These are phyloP conservation scores for Alentia gelatinosa DNA, from an alignment of 2,888 invertebrate species.

Conservation along the genomic window DNA sequence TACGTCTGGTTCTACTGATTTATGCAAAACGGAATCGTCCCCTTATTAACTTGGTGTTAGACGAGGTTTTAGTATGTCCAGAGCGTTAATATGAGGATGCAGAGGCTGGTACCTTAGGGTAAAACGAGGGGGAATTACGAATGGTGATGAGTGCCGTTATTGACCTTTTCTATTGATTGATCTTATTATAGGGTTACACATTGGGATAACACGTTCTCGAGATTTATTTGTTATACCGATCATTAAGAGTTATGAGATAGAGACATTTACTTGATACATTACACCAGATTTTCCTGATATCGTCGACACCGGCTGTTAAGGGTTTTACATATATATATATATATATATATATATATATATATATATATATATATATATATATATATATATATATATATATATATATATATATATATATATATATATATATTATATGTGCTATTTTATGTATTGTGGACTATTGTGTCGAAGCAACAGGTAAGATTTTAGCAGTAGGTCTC, in stretches of 20 bases:
- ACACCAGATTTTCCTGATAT: neutral
- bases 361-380: no score
- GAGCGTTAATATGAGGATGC: neutral
- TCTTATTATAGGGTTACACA: neutral
- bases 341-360: no score
- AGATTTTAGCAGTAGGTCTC: no score
- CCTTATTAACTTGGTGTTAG: neutral
- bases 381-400: no score
- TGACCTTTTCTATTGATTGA: neutral
- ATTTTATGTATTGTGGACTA: no score
- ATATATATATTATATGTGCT: no score
- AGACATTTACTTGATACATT: neutral
- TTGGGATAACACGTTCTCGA: neutral
- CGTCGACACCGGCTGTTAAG: neutral
- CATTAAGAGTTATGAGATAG: neutral
- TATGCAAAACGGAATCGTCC: neutral
- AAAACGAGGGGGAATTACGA: neutral
- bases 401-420: no score
- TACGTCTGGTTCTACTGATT: neutral
- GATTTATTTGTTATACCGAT: neutral
- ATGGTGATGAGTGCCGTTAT: neutral
- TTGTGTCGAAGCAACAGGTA: no score
- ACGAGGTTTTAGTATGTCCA: no score
- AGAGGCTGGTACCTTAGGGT: neutral
- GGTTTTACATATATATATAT: no score